Evolutionary conservation across 2,888 invertebrate genomes (phyloP), one percentile per base, ranked within the genome.

Genomic region (Folsomia manolachei): DNA sequence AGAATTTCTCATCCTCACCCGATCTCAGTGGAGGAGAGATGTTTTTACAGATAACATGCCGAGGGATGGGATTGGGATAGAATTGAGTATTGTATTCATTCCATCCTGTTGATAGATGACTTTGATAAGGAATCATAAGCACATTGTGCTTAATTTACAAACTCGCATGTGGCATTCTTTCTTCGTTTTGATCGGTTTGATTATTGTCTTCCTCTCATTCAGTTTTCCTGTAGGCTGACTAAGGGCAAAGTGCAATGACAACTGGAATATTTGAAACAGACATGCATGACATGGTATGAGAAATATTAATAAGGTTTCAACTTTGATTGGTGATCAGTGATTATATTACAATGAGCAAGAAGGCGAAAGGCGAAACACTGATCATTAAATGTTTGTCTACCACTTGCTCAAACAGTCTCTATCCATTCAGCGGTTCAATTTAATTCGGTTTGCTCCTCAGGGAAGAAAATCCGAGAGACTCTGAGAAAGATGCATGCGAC

Each of bases 101-200:
- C 18, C 21, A 19, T 21, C 56, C 19, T 56, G 56, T 56, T 56
- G 56, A 56, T 56, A 56, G 56, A 56, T 56, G 56, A 56, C 56
- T 56, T 56, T 56, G 56, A 56, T 56, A 56, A 56, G 19, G 11
- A 56, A 14, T 56, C 56, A 56, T 56, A 56, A 56, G 21, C 56
- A 56, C 56, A 56, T 56, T 56, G 56, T 27, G 26, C 63, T 63
- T 63, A 63, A 63, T 63, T 63, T 27, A 63, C 27, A n/a, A 63
- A 63, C 63, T 63, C 26, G 26, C 63, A 63, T 63, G 63, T 63
- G 56, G 56, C 56, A 56, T 56, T 56, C 56, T 21, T 56, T 51
- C 9, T 11, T 51, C 9, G 18, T 51, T 18, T n/a, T 56, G 19
- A 19, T 56, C 56, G n/a, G 18, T 39, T 56, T 56, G 18, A 56